Evolutionary conservation across 2,797 vertebrate genomes (phyloP).

Genomic region (Oryzias dopingdopingensis): DNA sequence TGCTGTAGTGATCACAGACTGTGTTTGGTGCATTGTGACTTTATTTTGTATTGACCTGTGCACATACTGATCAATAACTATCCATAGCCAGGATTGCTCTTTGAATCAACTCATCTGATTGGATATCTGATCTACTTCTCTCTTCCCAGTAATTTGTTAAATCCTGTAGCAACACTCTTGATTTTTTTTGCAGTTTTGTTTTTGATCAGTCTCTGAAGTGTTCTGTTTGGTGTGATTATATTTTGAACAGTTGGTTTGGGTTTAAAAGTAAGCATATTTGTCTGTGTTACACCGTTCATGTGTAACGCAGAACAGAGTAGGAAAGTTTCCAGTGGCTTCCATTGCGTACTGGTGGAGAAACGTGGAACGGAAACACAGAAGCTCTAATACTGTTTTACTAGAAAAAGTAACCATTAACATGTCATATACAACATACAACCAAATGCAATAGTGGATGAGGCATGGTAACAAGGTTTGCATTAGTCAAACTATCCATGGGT

Average conservation of each 20-base stretch:
- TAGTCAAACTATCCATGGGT: slow-evolving; percentile 19
- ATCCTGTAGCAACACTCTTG: slow-evolving; percentile 58
- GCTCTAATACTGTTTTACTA: slow-evolving; percentile 1
- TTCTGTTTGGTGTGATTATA: slow-evolving; percentile 75
- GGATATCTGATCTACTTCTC: slow-evolving; percentile 60
- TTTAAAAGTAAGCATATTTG: slow-evolving; percentile 60
- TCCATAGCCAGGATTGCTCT: slow-evolving; percentile 68
- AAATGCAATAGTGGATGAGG: slow-evolving; percentile 27
- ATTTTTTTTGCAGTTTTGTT: slow-evolving; percentile 70
- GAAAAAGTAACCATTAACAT: slow-evolving; percentile 7
- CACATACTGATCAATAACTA: slow-evolving; percentile 80
- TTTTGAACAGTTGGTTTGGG: slow-evolving; percentile 66
- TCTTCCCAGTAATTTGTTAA: slow-evolving; percentile 56
- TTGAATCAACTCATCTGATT: slow-evolving; percentile 68
- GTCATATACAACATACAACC: slow-evolving; percentile 12
- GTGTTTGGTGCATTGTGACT: slow-evolving; percentile 83
- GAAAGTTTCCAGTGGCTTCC: slow-evolving; percentile 40
- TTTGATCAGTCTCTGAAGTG: slow-evolving; percentile 78
- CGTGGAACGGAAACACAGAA: slow-evolving; percentile 30
- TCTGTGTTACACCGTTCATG: slow-evolving; percentile 68
- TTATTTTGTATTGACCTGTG: slow-evolving; percentile 79
- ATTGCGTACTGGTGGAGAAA: slow-evolving; percentile 38
- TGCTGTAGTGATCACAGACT: slow-evolving; percentile 81
- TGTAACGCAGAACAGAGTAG: slow-evolving; percentile 57
- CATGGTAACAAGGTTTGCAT: slow-evolving; percentile 11